Conservation (phyloP, 1,140 invertebrate genomes). For the Drosophila lacertosa region DNA sequence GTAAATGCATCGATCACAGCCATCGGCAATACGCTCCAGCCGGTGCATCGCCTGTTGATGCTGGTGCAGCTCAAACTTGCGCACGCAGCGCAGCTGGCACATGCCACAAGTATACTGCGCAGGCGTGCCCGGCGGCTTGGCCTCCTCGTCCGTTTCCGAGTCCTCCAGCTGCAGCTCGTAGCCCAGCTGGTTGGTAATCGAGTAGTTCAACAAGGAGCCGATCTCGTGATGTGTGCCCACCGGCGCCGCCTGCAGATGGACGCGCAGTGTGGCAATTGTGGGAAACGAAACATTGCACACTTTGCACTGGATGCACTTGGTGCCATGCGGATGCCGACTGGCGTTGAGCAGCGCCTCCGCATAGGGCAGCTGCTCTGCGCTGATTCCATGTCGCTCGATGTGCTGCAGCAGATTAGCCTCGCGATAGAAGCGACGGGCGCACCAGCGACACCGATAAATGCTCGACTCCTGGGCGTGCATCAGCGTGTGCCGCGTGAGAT, state of each 20-base stretch:
- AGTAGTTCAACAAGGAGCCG: slow-evolving; percentile 64
- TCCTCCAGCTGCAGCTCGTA: slow-evolving; percentile 73
- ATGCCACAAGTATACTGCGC: slow-evolving; percentile 84
- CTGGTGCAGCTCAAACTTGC: slow-evolving; percentile 70
- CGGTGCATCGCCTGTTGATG: slow-evolving; percentile 77
- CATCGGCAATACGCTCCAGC: slow-evolving; percentile 58
- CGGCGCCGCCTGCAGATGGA: slow-evolving; percentile 49
- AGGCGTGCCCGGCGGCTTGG: slow-evolving; percentile 34
- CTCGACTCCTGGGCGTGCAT: slow-evolving; percentile 84
- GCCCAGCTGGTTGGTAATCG: slow-evolving; percentile 74
- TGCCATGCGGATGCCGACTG: slow-evolving; percentile 57
- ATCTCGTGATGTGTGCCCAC: slow-evolving; percentile 44
- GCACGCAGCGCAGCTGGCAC: slow-evolving; percentile 84
- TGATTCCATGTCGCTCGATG: slow-evolving; percentile 68
- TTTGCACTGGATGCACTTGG: slow-evolving; percentile 63
- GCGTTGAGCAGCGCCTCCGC: slow-evolving; percentile 63
- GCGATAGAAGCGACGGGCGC: slow-evolving; percentile 85
- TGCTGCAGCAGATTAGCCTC: slow-evolving; percentile 83
- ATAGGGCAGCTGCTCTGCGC: slow-evolving; percentile 49
- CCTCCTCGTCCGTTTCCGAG: slow-evolving; percentile 73
- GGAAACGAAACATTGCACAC: slow-evolving; percentile 57
- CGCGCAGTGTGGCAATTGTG: slow-evolving; percentile 51
- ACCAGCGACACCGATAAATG: slow-evolving; percentile 85
- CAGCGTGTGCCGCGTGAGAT: slow-evolving; percentile 84
- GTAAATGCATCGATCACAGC: slow-evolving; percentile 69